Evolutionary conservation across 2,888 invertebrate genomes (phyloP), one percentile per base, ranked within the genome.

Genomic region (Alsophila aescularia): DNA sequence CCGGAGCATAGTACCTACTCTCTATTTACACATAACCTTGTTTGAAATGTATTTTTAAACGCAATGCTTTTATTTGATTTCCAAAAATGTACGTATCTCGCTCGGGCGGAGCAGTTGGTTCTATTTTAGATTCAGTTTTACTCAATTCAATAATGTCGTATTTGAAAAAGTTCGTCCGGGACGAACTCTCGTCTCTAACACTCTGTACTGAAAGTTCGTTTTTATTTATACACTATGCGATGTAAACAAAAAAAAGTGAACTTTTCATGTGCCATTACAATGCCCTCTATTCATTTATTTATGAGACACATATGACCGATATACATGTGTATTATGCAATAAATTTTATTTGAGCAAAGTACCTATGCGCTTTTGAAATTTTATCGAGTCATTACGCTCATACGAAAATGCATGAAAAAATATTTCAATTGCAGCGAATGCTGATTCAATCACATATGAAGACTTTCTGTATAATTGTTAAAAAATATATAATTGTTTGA

Each of bases 21-120:
- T 77, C 77, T 81, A 81, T 83, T 83, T 80, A 76, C 73, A 76
- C 66, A 62, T 75, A 86, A 83, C 83, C 83, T 87, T 87, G 83
- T 77, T 77, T 72, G 68, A 66, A 67, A 68, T 68, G 71, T 88
- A 88, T 89, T 84, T 83, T 81, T 85, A 84, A 74, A 79, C 72
- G 66, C 74, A 72, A 67, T 72, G 79, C 74, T 82, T 90, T 87
- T 84, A 88, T 87, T 89, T 85, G 87, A 87, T 85, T 87, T 90
- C 90, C 90, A 87, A 89, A 90, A 89, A 90, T 88, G 90, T 90
- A 88, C 83, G 75, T 87, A 87, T 86, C 86, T 83, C 77, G 81
- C 75, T 75, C 81, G 72, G 76, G 78, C 82, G 72, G 74, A 77
- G 85, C 83, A 69, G 79, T 79, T 66, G 71, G 67, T 72, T 89